These are phyloP conservation scores for Lepidurus couesii DNA, from an alignment of 1,140 invertebrate genomes.

Conservation along the genomic window DNA sequence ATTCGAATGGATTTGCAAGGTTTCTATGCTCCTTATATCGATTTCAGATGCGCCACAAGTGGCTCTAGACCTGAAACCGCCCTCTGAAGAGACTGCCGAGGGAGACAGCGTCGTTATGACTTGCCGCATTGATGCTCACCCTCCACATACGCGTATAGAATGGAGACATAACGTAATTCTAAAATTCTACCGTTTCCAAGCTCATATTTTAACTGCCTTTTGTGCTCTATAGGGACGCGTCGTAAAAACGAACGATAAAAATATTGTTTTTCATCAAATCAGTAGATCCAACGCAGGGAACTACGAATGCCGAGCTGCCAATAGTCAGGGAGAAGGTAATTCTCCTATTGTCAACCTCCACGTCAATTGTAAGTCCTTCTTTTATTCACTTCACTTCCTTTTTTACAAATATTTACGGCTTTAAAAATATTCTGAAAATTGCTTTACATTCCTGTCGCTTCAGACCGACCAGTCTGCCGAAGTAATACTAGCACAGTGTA, in stretches of 20 bases:
- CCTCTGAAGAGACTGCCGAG: not conserved
- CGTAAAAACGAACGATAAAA: conserved; percentile 16
- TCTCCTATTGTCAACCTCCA: not conserved
- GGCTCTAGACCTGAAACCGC: not conserved
- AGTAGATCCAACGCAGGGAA: not conserved
- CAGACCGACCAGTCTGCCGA: conserved; percentile 23
- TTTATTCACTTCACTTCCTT: not conserved
- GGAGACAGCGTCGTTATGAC: conserved; percentile 13
- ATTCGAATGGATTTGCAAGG: not conserved
- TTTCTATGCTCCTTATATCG: conserved; percentile 19
- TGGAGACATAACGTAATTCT: conserved; percentile 14
- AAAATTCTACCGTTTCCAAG: not conserved
- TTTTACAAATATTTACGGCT: not conserved
- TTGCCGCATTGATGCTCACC: conserved; percentile 20
- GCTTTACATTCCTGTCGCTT: not conserved
- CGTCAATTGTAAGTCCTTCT: not conserved
- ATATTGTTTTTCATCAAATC: conserved; percentile 5
- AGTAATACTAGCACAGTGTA: not conserved
- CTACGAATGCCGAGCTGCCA: conserved; percentile 2
- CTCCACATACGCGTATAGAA: conserved; percentile 4
- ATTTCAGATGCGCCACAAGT: conserved; percentile 21
- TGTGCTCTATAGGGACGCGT: not conserved
- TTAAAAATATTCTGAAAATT: not conserved
- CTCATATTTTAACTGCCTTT: not conserved
- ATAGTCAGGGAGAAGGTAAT: not conserved